Conservation (phyloP, 2,888 invertebrate species). For the Tiphia femorata region DNA sequence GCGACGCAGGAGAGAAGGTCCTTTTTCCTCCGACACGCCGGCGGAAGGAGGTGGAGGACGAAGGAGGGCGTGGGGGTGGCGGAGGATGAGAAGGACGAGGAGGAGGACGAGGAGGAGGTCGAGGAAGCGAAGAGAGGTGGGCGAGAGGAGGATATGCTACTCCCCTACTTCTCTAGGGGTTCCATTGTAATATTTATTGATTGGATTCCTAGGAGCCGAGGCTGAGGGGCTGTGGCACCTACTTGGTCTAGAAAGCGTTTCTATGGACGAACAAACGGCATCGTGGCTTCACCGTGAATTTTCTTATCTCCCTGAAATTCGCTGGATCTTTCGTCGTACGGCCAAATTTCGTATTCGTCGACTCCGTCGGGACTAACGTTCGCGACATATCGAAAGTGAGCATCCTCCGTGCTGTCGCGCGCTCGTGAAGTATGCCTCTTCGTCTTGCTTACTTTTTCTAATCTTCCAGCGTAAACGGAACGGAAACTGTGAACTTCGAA, state of each 20-base stretch:
- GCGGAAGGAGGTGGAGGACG: constrained; percentile 4
- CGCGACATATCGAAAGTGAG: too few relatives aligned
- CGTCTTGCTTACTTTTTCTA: too few relatives aligned
- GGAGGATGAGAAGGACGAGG: constrained; percentile 32
- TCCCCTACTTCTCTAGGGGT: constrained; percentile 61
- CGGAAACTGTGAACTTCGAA: too few relatives aligned
- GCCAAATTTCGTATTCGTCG: too few relatives aligned
- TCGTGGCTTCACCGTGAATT: neutral
- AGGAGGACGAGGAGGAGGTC: constrained; percentile 18
- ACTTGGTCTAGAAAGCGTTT: constrained; percentile 43
- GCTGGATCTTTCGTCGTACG: too few relatives aligned
- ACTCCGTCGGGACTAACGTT: too few relatives aligned
- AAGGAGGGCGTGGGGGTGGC: constrained; percentile 21
- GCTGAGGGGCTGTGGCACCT: constrained; percentile 49
- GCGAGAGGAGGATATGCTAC: constrained; percentile 50
- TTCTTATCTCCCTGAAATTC: neutral
- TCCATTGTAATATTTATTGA: constrained; percentile 70
- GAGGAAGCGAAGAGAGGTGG: constrained; percentile 16
- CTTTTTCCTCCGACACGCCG: constrained; percentile 47
- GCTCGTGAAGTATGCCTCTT: too few relatives aligned
- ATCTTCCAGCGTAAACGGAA: too few relatives aligned
- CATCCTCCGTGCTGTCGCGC: too few relatives aligned
- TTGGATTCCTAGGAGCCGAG: constrained; percentile 65
- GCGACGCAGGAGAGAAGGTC: constrained; percentile 45
- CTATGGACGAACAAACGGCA: constrained; percentile 12